These are phyloP conservation scores for Candoia aspera DNA, from an alignment of 2,113 vertebrate genomes.

Conservation along the genomic window DNA sequence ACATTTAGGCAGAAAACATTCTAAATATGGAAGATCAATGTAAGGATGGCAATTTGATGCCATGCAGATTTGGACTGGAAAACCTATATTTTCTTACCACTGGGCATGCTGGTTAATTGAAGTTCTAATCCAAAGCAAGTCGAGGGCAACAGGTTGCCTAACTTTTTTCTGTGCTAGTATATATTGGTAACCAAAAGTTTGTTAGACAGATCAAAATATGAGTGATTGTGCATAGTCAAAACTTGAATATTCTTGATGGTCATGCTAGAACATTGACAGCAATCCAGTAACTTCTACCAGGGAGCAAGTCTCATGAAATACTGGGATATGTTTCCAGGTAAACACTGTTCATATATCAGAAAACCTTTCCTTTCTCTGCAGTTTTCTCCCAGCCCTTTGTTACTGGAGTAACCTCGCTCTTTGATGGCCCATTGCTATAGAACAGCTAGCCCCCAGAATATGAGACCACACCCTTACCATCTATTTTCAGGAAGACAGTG, in stretches of 20 bases:
- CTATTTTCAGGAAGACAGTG: not conserved
- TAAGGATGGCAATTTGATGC: not conserved
- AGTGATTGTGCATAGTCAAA: not conserved
- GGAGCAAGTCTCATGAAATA: not conserved
- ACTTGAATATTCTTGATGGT: not conserved
- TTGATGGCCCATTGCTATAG: not conserved
- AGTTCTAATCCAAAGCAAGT: not conserved
- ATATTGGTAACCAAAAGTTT: not conserved
- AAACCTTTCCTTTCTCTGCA: not conserved
- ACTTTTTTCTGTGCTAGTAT: not conserved
- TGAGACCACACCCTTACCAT: not conserved
- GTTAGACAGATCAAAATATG: constrained; percentile 7
- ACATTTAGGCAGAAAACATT: not conserved
- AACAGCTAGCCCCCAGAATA: not conserved
- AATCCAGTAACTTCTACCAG: not conserved
- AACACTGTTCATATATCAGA: not conserved
- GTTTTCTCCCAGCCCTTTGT: not conserved
- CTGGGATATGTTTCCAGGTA: not conserved
- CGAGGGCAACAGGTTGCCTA: not conserved
- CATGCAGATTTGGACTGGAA: not conserved
- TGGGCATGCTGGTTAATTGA: not conserved
- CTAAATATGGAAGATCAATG: not conserved
- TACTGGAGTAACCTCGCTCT: not conserved
- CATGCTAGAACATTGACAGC: not conserved
- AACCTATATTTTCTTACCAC: not conserved